A percentile compares a stretch with the other conserved stretches of the same genome.
Conservation (phyloP, 2,888 invertebrate genomes). For the Malacosoma neustria region DNA sequence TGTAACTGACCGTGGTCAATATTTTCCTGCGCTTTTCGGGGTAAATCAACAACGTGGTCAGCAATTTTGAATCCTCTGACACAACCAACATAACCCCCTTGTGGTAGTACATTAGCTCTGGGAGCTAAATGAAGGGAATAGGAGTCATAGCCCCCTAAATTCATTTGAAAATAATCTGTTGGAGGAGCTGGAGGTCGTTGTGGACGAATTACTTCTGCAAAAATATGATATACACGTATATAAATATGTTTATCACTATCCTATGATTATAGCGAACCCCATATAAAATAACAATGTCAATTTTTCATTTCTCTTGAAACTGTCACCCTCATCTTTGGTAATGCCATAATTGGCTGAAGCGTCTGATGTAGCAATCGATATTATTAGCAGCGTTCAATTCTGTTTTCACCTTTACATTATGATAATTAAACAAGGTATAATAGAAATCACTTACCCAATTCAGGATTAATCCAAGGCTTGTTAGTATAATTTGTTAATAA, state of each 20-base stretch:
- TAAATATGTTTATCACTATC: no score
- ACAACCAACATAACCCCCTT: conserved; percentile 88
- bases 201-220: conserved; percentile 88
- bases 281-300: no score
- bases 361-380: no score
- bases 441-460: conserved; percentile 74
- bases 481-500: conserved; percentile 86
- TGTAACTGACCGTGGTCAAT: conserved; percentile 78
- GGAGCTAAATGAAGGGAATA: conserved; percentile 77
- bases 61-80: conserved; percentile 91
- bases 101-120: conserved; percentile 48
- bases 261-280: no score
- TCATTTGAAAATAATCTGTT: conserved; percentile 91
- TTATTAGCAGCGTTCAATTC: no score
- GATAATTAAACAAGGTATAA: background rate
- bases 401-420: no score
- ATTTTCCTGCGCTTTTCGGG: conserved; percentile 80
- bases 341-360: no score
- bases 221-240: no score
- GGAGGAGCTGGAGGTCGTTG: conserved; percentile 92
- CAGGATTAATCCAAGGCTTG: conserved; percentile 90
- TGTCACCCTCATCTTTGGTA: no score
- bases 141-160: conserved; percentile 89
- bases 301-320: no score
- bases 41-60: conserved; percentile 84